Conservation (phyloP, 2,888 invertebrate genomes). For the Mythimna albipuncta region DNA sequence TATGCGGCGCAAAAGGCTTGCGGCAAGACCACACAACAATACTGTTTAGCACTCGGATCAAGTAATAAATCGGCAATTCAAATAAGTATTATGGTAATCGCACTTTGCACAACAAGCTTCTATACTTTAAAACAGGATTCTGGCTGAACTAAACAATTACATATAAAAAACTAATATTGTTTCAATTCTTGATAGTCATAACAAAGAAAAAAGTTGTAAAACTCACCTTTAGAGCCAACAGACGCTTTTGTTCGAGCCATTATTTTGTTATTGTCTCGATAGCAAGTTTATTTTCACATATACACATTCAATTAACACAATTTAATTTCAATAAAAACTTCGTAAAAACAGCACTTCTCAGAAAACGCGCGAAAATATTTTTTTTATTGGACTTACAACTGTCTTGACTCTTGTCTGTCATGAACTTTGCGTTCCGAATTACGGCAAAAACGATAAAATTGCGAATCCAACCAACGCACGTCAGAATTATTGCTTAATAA, state of each 20-base stretch:
- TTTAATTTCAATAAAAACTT: background rate
- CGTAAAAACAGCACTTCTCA: background rate
- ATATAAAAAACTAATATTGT: background rate
- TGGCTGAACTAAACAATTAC: background rate
- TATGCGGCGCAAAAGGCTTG: no score
- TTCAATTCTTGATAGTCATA: background rate
- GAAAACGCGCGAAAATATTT: slow-evolving; percentile 45
- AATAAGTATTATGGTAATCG: no score
- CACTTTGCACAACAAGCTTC: no score
- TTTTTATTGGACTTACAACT: background rate
- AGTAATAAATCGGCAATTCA: background rate
- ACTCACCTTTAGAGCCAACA: slow-evolving; percentile 81
- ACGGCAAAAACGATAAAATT: no score
- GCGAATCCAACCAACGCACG: no score
- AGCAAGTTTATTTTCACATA: background rate
- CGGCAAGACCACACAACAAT: no score
- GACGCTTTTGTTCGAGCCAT: slow-evolving; percentile 79
- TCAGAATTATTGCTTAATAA: no score
- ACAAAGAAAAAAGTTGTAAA: background rate
- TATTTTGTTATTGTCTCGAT: background rate
- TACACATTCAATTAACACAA: background rate
- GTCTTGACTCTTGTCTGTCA: background rate
- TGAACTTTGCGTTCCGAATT: no score
- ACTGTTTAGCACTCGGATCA: no score
- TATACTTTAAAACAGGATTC: no score